phyloP scores from a whole-genome alignment of 2,888 invertebrate genomes.

The Pristionchus japonicus region DNA sequence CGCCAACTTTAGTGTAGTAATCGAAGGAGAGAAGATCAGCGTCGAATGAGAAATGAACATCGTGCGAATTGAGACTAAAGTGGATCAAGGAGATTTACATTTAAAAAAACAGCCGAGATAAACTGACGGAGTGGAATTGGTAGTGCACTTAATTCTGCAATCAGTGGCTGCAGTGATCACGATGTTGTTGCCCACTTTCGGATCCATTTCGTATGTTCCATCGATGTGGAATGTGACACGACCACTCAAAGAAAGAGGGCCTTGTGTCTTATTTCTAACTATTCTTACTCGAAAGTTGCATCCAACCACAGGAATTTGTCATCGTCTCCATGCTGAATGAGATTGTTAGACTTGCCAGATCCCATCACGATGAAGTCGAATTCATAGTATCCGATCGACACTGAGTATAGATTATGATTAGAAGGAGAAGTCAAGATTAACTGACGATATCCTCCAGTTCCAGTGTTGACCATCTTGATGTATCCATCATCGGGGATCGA shows the following conservation, averaged over 20 bases:
- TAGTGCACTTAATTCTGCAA: background rate
- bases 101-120: too few species aligned
- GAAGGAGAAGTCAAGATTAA: too few species aligned
- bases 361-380: background rate
- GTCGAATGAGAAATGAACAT: background rate
- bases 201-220: background rate
- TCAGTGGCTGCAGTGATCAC: background rate
- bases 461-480: background rate
- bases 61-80: background rate
- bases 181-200: background rate
- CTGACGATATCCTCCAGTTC: conserved; percentile 24
- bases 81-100: too few species aligned
- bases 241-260: background rate
- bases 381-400: background rate
- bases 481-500: background rate
- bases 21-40: background rate
- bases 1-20: background rate
- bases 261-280: background rate
- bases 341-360: conserved; percentile 5
- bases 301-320: conserved; percentile 6
- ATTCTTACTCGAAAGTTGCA: background rate
- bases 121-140: background rate
- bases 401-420: too few species aligned
- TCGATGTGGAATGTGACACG: background rate
- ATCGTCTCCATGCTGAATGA: background rate